Evolutionary conservation across 2,113 vertebrate species (phyloP), one percentile per base, ranked within the genome.

Genomic region (Pterocles burchelli): DNA sequence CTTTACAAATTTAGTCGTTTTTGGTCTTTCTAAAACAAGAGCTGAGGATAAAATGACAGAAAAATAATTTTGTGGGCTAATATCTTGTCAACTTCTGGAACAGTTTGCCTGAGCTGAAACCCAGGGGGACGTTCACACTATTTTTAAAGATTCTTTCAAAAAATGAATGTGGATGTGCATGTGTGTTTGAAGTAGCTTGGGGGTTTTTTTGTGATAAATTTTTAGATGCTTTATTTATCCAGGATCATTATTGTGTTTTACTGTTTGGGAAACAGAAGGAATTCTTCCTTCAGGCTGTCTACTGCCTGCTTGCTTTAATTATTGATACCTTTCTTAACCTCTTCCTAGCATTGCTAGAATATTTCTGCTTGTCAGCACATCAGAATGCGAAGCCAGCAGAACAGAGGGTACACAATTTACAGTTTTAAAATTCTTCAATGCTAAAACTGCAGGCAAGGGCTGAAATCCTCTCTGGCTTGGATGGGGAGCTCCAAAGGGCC

Each of bases 201-300:
- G 3, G 0, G 14, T 9, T 0, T 10, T 34, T 54, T 54, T 68
- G 14, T 19, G 9, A 22, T n/a, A 45, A 48, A 14, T 61, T 73
- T 95, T 74, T 84, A 85, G 18, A 48, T 43, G 17, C 3, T 73
- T 77, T 88, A 57, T 68, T 93, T 93, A 77, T 75, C 28, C 25
- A 73, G 34, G 57, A 88, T 43, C 21, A n/a, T 85, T 90, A 79
- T 72, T 93, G 38, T 85, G 46, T 95, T 96, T 82, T 93, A 88
- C 58, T 88, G n/a, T 95, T 94, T 90, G 54, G n/a, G 33, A 52
- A 97, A 94, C 46, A 94, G 70, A 91, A 94, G 86, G 66, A 95
- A 38, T 74, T 91, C 58, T 96, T 74, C 59, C n/a, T 95, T 81
- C 29, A 59, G 88, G 46, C 61, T 90, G 68, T 81, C 91, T 95